Base-by-base conservation (phyloP, 2,888 invertebrate genomes). In the Hanleya hanleyi region DNA sequence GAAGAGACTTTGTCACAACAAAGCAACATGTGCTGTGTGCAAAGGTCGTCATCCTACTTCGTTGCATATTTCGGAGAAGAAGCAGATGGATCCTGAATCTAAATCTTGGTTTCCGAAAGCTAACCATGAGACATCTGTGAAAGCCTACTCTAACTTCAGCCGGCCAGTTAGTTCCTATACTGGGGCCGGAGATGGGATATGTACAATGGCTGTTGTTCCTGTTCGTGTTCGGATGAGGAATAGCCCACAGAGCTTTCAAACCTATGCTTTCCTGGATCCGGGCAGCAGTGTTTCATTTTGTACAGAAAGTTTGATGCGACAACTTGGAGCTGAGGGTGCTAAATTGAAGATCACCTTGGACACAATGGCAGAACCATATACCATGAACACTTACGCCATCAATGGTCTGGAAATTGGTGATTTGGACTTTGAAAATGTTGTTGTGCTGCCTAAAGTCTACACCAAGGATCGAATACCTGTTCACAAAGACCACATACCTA, bases 401-500 rank as follows among this genome's bases (percentile, higher is more conserved):
- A 35, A 71, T 51, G 67, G 69, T 33, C 22, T 72, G 22, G 61
- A 69, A 37, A 57, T 75, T 29, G 29, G 67, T 57, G 71, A 67
- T 50, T 29, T 75, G n/a, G 50, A 62, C 26, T 33, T 37, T 33
- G 51, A 73, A 15, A 37, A 67, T 15, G 22, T 38, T 15, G 36
- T 77, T 12, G 61, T 72, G 50, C 36, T 77, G 26, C 75, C 74
- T n/a, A 62, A n/a, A 15, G 67, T 71, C 15, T 74, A 74, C 50
- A 67, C 76, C 5, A 74, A 74, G 49, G 66, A 71, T 29, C 37
- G 62, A 29, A 76, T 74, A 57, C 76, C 74, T 36, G 76, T 76
- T 26, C 12, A 36, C 33, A 47, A 66, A 26, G 15, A 47, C 18
- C 77, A 77, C 61, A 70, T 75, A 26, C 70, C 74, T n/a, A 72